phyloP scores from a whole-genome alignment of 1,140 invertebrate genomes.

The Drosophila pallidifrons region DNA sequence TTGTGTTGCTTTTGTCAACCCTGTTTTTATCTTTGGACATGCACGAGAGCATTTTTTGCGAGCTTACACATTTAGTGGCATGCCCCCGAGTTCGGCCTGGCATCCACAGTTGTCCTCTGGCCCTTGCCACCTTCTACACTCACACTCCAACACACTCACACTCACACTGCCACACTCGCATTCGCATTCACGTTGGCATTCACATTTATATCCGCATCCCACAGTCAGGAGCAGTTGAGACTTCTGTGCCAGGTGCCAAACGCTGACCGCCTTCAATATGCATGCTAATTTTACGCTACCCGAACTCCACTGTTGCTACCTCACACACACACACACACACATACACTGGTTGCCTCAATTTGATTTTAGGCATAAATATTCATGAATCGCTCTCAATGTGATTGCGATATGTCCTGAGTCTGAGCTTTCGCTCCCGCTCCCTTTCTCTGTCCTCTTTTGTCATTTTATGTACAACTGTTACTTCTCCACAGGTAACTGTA shows the following conservation, averaged over 20 bases:
- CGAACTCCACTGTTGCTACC: background rate
- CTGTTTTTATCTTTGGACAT: slow-evolving; percentile 43
- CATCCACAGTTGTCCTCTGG: slow-evolving; percentile 5
- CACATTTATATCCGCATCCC: slow-evolving; percentile 9
- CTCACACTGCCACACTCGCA: background rate
- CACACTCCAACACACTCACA: slow-evolving; percentile 5
- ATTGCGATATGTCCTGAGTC: slow-evolving; percentile 36
- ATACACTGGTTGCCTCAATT: slow-evolving; percentile 39
- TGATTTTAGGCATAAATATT: slow-evolving; percentile 59
- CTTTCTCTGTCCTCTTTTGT: background rate
- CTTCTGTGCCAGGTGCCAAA: slow-evolving; percentile 33
- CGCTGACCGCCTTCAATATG: slow-evolving; percentile 52
- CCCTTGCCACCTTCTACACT: background rate
- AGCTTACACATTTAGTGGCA: slow-evolving; percentile 42
- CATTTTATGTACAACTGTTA: background rate
- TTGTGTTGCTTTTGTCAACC: slow-evolving; percentile 48
- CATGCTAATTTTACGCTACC: slow-evolving; percentile 46
- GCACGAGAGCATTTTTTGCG: slow-evolving; percentile 46
- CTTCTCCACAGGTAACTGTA: background rate
- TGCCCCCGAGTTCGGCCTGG: background rate
- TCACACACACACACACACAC: too few relatives aligned
- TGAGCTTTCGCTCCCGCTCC: background rate
- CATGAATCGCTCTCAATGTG: slow-evolving; percentile 49
- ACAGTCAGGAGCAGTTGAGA: slow-evolving; percentile 8
- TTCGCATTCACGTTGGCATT: background rate